Base-by-base conservation (phyloP, 2,113 vertebrate genomes). In the Oreochromis aureus region DNA sequence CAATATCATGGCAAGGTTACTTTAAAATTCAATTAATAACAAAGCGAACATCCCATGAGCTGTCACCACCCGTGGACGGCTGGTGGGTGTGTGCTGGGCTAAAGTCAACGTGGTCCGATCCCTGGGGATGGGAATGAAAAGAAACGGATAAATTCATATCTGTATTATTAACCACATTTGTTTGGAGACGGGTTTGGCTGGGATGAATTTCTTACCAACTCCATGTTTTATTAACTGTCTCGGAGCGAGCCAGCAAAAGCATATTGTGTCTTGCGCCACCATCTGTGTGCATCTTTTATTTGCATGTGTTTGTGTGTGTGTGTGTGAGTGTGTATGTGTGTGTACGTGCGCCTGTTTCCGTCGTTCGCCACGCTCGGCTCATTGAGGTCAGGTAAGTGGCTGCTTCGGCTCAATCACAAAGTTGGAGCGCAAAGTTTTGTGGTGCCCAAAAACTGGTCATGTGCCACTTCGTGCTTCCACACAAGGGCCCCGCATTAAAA, bases 1-100 rank as follows among this genome's bases (percentile, higher is more conserved):
- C 95, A 95, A 96, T 96, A 96, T 91, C 92, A 94, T 89, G 86
- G 89, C 92, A 96, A 96, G 95, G 94, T 96, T 94, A 95, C 95
- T 94, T 93, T 95, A 94, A 94, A 96, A 95, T 95, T 95, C 88
- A 95, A 94, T 95, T 94, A 93, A 94, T 93, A 93, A 86, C 85
- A 94, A 89, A 92, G 89, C 71, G 88, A 92, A 92, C 90, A 91
- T 88, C 86, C 91, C 83, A 32, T 41, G 59, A 85, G 91, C 84
- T 24, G 39, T 87, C 27, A 34, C 85, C 83, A 61, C 59, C 51
- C 88, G 34, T 36, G 79, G 90, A 79, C 81, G 76, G 80, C 27
- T 46, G 55, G 51, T 44, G 22, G 22, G 44, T 27, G 44, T 27
- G 71, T 32, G 44, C 18, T 51, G 44, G 51, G 76, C 80, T 18